A percentile compares a stretch with the other conserved stretches of the same genome.
These are phyloP conservation scores for Fulica atra DNA, from an alignment of 2,113 vertebrate species.

Conservation along the genomic window DNA sequence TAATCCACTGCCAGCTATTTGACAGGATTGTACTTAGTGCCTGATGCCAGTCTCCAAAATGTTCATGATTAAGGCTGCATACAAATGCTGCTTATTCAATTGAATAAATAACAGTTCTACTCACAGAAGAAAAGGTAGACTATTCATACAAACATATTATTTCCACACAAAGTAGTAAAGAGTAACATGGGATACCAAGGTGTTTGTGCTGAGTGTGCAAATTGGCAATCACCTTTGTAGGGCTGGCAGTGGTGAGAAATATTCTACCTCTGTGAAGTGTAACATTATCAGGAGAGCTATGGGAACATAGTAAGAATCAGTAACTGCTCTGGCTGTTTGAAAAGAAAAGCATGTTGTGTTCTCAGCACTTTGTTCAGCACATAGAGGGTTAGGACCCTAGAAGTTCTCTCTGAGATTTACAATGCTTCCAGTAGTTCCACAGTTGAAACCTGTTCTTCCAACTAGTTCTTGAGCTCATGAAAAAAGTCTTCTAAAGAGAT, in stretches of 20 bases:
- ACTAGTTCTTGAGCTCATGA: background rate
- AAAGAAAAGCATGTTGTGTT: background rate
- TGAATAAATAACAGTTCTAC: conserved; percentile 47
- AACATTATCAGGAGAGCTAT: background rate
- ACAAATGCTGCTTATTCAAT: conserved; percentile 60
- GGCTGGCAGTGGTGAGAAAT: background rate
- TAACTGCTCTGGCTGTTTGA: background rate
- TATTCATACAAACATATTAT: background rate
- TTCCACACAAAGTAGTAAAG: background rate
- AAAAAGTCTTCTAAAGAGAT: background rate
- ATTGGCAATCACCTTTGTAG: background rate
- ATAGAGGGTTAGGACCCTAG: background rate
- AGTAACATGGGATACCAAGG: background rate
- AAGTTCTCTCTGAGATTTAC: background rate
- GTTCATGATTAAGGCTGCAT: conserved; percentile 61
- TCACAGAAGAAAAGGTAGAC: background rate
- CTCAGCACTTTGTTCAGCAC: background rate
- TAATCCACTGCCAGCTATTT: conserved; percentile 73
- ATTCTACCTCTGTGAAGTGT: background rate
- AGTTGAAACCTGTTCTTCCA: background rate
- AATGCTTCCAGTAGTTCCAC: background rate
- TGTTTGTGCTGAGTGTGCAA: background rate
- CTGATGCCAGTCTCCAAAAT: conserved; percentile 55
- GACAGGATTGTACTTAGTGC: conserved; percentile 59
- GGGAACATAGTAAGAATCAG: background rate